phyloP scores from a whole-genome alignment of 2,888 invertebrate species.

The Osedax frankpressi region DNA sequence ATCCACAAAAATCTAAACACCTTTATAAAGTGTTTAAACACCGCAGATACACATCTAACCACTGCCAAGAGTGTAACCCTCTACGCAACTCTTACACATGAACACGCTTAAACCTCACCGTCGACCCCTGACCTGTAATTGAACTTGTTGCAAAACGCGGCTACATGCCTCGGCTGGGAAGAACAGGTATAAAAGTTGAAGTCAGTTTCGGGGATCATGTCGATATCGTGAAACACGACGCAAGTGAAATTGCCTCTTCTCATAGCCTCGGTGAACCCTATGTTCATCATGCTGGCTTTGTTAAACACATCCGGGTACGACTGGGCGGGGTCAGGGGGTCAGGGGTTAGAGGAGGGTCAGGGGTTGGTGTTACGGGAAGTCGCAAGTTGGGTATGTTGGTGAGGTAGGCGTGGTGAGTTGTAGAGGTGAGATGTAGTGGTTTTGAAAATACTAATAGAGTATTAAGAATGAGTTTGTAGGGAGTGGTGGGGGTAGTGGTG shows the following conservation, averaged over 20 bases:
- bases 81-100: no score
- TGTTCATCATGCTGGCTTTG: background rate
- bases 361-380: background rate
- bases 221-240: background rate
- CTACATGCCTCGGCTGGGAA: background rate
- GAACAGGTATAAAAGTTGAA: background rate
- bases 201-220: background rate
- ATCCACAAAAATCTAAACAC: no score
- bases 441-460: no score
- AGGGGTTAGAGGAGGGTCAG: background rate
- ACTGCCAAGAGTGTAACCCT: no score
- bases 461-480: no score
- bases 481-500: no score
- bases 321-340: background rate
- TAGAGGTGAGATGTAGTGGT: no score
- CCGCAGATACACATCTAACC: no score
- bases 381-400: no score
- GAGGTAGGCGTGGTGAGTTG: no score
- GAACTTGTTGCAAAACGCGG: background rate
- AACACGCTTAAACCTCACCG: background rate
- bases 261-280: background rate
- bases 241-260: background rate
- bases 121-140: background rate
- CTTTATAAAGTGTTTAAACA: no score
- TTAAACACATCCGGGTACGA: background rate